Percentiles rank a stretch among this genome's conserved stretches.
Evolutionary conservation across 1,140 invertebrate species (phyloP).

Genomic region (Drosophila hydei): DNA sequence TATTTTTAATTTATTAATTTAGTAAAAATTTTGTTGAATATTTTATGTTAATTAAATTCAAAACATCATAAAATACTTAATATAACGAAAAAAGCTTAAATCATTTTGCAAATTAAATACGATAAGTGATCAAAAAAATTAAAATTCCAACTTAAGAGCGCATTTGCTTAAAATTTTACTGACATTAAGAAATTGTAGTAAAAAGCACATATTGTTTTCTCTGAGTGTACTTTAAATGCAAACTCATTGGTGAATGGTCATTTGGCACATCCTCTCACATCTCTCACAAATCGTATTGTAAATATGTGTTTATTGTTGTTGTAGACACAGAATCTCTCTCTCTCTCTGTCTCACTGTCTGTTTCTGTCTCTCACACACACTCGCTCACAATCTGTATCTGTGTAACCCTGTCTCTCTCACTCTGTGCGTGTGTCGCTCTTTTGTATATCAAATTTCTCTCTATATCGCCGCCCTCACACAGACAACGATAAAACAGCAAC

Average conservation of each 20-base stretch:
- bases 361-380: slow-evolving; percentile 37
- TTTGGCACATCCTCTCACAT: slow-evolving; percentile 15
- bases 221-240: slow-evolving; percentile 2
- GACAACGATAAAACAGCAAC: slow-evolving; percentile 49
- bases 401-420: slow-evolving; percentile 32
- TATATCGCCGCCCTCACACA: slow-evolving; percentile 57
- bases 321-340: slow-evolving; percentile 38
- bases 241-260: slow-evolving; percentile 40
- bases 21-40: too few species aligned
- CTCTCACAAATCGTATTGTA: slow-evolving; percentile 9
- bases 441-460: slow-evolving; percentile 50
- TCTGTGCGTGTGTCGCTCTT: slow-evolving; percentile 39
- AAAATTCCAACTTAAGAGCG: background rate
- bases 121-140: background rate
- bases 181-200: background rate
- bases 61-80: too few species aligned
- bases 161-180: background rate
- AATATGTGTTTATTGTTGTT: slow-evolving; percentile 44
- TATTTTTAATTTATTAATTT: too few species aligned
- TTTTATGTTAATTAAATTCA: too few species aligned
- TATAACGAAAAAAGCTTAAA: too few species aligned
- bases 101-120: too few species aligned
- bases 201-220: slow-evolving; percentile 4
- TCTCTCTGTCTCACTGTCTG: slow-evolving; percentile 42
- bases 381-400: slow-evolving; percentile 31